Base-by-base conservation (phyloP, 2,888 invertebrate genomes). In the Chrysolina oricalcia region DNA sequence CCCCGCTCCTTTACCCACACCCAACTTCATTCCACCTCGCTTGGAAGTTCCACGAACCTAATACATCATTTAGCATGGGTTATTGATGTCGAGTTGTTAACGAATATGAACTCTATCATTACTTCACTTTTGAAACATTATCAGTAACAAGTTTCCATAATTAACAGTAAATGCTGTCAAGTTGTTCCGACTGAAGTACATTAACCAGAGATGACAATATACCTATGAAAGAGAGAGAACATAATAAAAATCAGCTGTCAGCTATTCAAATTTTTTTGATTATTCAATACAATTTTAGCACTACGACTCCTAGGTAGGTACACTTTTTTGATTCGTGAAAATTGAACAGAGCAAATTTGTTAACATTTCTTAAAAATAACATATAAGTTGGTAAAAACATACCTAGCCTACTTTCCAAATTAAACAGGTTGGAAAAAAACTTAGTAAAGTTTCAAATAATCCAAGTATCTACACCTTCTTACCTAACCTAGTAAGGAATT, bases 1-100 rank as follows among this genome's bases (percentile, higher is more conserved):
- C 78, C 75, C 78, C 80, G 74, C 81, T 74, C 46, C 50, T 23
- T 23, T 66, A 23, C 66, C 66, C 66, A 43, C 66, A 46, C 66
- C 72, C 23, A 72, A 76, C 74, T 75, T 77, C 79, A 70, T 74
- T 69, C 78, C 27, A 19, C 35, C 21, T 68, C 23, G 21, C 56
- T 77, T 73, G 64, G 15, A 8, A 8, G 40, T 23, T 65, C 50
- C 9, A 35, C 3, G 8, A 35, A 5, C 53, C 10, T 27, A n/a
- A 35, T 53, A 21, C 53, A 53, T 68, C 40, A 35, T 68, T 68
- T 41, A 40, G 41, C 56, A 68, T 40, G 68, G 59, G 23, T 35
- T 59, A 35, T 59, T 35, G 59, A 59, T 27, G n/a, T 59, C 35
- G n/a, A n/a, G 27, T 59, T 35, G 23, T n/a, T 27, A 35, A 10